Percentiles rank a stretch among this genome's conserved stretches.
phyloP scores from a whole-genome alignment of 2,113 vertebrate species.

The Mesoclemmys tuberculata region DNA sequence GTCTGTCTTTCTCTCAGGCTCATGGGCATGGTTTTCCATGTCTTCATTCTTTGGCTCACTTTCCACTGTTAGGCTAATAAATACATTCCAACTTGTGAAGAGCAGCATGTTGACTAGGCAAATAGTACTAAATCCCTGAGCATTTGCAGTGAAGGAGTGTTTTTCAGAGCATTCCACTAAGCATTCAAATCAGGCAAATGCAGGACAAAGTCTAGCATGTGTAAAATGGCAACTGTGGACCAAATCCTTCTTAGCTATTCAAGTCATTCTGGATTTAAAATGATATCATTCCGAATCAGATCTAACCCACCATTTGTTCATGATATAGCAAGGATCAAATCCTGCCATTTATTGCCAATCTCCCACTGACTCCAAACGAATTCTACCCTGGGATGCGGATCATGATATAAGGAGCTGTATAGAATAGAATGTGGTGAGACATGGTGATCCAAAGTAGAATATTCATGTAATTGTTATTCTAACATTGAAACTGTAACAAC shows the following conservation, averaged over 20 bases:
- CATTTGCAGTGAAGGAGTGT: not conserved
- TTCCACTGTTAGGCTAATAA: not conserved
- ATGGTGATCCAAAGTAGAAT: not conserved
- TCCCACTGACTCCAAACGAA: not conserved
- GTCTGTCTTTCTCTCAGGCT: not conserved
- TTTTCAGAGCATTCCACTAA: not conserved
- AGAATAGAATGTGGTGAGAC: too few relatives aligned
- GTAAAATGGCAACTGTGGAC: not conserved
- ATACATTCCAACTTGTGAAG: not conserved
- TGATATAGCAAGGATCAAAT: not conserved
- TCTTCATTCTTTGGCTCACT: not conserved
- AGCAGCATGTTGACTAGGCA: not conserved
- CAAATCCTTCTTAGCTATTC: not conserved
- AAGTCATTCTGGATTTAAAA: not conserved
- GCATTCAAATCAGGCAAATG: not conserved
- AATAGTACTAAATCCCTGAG: not conserved
- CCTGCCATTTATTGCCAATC: not conserved
- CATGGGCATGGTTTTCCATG: not conserved
- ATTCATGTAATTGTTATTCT: not conserved
- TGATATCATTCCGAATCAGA: not conserved
- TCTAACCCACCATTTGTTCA: not conserved
- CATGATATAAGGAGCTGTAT: not conserved
- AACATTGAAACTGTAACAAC: not conserved
- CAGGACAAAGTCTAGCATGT: not conserved
- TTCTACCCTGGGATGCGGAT: not conserved